Evolutionary conservation across 2,797 vertebrate genomes (phyloP).

Genomic region (Fistularia tabacaria): DNA sequence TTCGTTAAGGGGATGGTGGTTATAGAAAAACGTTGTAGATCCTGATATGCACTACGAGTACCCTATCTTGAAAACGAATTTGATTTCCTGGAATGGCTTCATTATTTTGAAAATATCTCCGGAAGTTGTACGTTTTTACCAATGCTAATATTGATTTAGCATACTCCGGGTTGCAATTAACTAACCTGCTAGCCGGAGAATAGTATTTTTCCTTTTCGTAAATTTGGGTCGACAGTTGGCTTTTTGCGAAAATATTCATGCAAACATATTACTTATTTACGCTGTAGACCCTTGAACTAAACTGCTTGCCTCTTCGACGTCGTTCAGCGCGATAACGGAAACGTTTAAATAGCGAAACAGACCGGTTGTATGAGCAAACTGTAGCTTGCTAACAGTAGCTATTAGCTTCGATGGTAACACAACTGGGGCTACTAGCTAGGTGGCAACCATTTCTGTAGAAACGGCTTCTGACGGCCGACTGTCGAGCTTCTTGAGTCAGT

Average conservation of each 20-base stretch:
- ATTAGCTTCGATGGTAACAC: slow-evolving; percentile 46
- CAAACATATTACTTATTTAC: slow-evolving; percentile 8
- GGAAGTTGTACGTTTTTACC: slow-evolving; percentile 37
- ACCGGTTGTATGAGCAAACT: slow-evolving; percentile 69
- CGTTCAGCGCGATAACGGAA: slow-evolving; percentile 32
- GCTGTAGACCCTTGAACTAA: slow-evolving; percentile 12
- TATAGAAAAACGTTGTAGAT: too few relatives aligned
- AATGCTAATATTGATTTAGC: slow-evolving; percentile 44
- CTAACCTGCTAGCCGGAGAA: slow-evolving; percentile 67
- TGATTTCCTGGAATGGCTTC: too few relatives aligned
- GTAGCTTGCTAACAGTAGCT: slow-evolving; percentile 51
- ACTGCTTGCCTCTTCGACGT: slow-evolving; percentile 20
- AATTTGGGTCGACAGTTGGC: slow-evolving; percentile 44
- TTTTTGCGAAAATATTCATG: slow-evolving; percentile 7
- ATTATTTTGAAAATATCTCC: slow-evolving; percentile 51
- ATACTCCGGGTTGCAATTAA: slow-evolving; percentile 52
- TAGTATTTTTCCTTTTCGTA: slow-evolving; percentile 45
- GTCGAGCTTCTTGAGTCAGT: slow-evolving; percentile 38
- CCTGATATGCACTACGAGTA: too few relatives aligned
- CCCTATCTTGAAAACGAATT: too few relatives aligned
- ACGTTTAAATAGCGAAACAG: slow-evolving; percentile 45
- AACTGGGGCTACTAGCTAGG: slow-evolving; percentile 46
- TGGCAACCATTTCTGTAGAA: slow-evolving; percentile 58
- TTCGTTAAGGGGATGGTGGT: too few relatives aligned
- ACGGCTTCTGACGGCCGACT: slow-evolving; percentile 50